Conservation (phyloP, 2,113 vertebrate species). For the human region GRCh38 chr3:24383001-24383500, state of each 20-base stretch:
- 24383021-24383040: neutral
- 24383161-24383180: neutral
- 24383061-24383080: neutral
- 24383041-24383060: neutral
- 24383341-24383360: neutral
- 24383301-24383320: neutral
- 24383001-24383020: neutral
- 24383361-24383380: neutral
- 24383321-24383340: neutral
- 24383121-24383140: neutral
- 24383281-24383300: neutral
- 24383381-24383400: neutral
- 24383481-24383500: conserved; percentile 31
- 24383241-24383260: neutral
- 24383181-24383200: neutral
- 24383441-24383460: neutral
- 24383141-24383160: conserved; percentile 6
- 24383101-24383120: neutral
- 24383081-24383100: neutral
- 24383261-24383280: neutral
- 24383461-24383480: neutral
- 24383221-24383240: neutral
- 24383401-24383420: neutral
- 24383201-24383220: neutral
- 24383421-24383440: neutral